Percentiles rank a stretch among this genome's conserved stretches.
phyloP scores from a whole-genome alignment of 2,888 invertebrate genomes.

The Altica lythri region DNA sequence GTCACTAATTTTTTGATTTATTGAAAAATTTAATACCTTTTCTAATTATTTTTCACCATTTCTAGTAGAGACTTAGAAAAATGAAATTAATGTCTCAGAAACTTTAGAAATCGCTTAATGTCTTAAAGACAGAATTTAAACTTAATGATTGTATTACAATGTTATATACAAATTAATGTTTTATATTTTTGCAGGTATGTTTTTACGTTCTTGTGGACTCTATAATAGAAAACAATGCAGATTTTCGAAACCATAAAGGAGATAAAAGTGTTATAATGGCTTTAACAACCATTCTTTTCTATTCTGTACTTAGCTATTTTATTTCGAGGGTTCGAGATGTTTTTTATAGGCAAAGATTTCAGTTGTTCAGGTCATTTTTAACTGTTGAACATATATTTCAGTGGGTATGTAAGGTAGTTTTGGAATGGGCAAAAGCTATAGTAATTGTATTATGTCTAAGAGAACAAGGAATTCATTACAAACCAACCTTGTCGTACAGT shows the following conservation, averaged over 20 bases:
- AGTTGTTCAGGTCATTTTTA: conserved; percentile 30
- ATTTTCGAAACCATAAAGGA: conserved; percentile 34
- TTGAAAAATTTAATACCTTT: no score
- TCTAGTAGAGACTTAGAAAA: no score
- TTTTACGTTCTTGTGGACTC: conserved; percentile 52
- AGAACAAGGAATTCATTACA: conserved; percentile 73
- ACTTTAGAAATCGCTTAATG: no score
- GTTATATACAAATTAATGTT: no score
- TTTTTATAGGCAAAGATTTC: conserved; percentile 40
- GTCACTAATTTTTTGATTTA: no score
- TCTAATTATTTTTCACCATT: no score
- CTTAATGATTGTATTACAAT: no score
- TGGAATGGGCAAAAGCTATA: conserved; percentile 80
- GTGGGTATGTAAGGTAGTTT: conserved; percentile 65
- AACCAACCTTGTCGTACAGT: conserved; percentile 68
- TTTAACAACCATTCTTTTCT: conserved; percentile 53
- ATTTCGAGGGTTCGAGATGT: conserved; percentile 50
- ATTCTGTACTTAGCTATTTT: conserved; percentile 54
- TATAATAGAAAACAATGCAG: conserved; percentile 37
- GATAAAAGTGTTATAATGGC: conserved; percentile 48
- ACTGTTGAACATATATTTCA: conserved; percentile 41
- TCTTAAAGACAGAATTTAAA: no score
- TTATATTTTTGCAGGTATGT: conserved; percentile 36
- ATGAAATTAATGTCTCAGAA: no score
- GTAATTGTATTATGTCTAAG: conserved; percentile 64